Evolutionary conservation across 2,113 vertebrate species (phyloP), one percentile per base, ranked within the genome.

Genomic region (Grantiella picta): DNA sequence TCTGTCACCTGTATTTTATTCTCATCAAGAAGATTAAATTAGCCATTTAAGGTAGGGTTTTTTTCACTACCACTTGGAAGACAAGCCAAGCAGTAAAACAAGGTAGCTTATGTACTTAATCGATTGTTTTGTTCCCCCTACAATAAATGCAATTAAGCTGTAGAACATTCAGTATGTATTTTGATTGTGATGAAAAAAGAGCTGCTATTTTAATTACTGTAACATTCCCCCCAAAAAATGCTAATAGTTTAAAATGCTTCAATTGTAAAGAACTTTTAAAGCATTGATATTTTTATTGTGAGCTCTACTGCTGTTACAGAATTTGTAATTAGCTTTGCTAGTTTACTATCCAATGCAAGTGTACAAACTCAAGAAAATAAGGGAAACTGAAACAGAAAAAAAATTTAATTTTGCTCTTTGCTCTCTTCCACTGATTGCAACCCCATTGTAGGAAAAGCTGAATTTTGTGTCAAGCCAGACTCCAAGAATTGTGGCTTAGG

Each of bases 61-160:
- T 31, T 47, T 36, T 10, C 22, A 25, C 2, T 31, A 2, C 2
- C 0, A 4, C 1, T 36, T 35, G 3, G 3, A 75, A 82, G 15
- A 35, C 4, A 57, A 60, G 4, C 2, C 3, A 23, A 56, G 28
- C 4, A 25, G 4, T 18, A 44, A 76, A 23, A 4, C 0, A 18
- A 89, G 10, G 13, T 28, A n/a, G 6, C 3, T 68, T 7, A 24
- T 29, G 1, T 27, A 36, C 1, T 71, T 49, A 35, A 40, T 12
- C 4, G 63, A 4, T 15, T 69, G 7, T 23, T 64, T 52, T 35
- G 3, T 4, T 68, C 1, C 0, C 3, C 24, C 10, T 57, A 3
- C 36, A 14, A 2, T 49, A 31, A 66, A 14, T 24, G 0, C 0
- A 38, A 18, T 12, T 33, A 28, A 35, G 2, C 1, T 10, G 0